These are phyloP conservation scores for Coenonympha arcania DNA, from an alignment of 2,888 invertebrate genomes.

Conservation along the genomic window DNA sequence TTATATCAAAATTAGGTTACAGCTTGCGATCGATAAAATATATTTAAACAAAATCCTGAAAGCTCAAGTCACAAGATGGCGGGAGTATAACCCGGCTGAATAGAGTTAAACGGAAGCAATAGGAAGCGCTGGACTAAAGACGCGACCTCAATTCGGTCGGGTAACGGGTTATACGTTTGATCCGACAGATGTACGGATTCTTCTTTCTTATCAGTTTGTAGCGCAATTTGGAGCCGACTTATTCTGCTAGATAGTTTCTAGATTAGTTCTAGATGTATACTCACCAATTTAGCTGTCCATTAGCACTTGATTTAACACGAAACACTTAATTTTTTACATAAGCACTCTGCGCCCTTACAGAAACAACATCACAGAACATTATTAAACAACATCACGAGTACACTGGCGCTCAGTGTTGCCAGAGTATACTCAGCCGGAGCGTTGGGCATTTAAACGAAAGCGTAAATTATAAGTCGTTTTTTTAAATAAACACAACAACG, in stretches of 20 bases:
- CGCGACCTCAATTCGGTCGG: conserved; percentile 57
- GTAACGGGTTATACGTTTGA: conserved; percentile 63
- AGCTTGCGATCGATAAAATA: conserved; percentile 62
- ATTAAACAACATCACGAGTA: conserved; percentile 72
- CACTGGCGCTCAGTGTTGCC: conserved; percentile 67
- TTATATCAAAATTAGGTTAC: conserved; percentile 54
- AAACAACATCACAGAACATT: no score
- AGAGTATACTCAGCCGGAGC: no score
- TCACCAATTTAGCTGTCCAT: conserved; percentile 62
- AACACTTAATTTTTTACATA: conserved; percentile 68
- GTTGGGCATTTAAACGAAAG: no score
- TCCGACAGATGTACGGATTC: conserved; percentile 67
- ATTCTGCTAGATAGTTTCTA: conserved; percentile 32
- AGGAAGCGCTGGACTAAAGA: conserved; percentile 43
- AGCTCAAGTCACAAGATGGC: conserved; percentile 70
- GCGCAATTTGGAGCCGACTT: conserved; percentile 41
- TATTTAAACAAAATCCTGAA: conserved; percentile 67
- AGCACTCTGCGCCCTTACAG: conserved; percentile 73
- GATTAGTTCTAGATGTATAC: conserved; percentile 42
- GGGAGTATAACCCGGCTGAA: conserved; percentile 57
- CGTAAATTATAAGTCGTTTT: no score
- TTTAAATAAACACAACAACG: no score
- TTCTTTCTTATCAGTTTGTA: conserved; percentile 54
- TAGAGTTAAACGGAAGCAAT: conserved; percentile 39
- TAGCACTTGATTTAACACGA: conserved; percentile 64